Conservation (phyloP, 1,140 invertebrate species). For the Limonius californicus region DNA sequence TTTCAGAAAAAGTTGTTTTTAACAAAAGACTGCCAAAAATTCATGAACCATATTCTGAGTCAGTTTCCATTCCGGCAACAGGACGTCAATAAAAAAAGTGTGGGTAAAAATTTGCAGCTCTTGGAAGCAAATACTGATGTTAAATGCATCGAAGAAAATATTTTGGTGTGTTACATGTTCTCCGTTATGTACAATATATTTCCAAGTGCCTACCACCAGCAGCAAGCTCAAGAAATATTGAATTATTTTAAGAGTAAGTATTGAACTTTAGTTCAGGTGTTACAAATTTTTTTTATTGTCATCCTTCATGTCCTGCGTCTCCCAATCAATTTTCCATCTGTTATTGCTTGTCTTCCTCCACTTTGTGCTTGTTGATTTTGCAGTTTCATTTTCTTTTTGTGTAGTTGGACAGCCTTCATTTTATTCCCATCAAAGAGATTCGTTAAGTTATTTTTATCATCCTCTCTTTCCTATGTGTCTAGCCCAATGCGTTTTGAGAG, state of each 20-base stretch:
- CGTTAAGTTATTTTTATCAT: too few species aligned
- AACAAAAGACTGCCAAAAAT: not conserved
- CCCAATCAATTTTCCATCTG: too few species aligned
- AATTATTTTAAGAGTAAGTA: slow-evolving; percentile 50
- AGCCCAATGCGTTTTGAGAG: too few species aligned
- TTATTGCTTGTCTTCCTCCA: too few species aligned
- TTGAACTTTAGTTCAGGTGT: not conserved
- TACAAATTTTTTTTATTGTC: not conserved
- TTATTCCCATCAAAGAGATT: too few species aligned
- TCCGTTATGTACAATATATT: slow-evolving; percentile 48
- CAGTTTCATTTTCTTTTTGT: too few species aligned
- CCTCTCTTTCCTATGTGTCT: too few species aligned
- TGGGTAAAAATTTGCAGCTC: not conserved
- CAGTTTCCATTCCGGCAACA: slow-evolving; percentile 4
- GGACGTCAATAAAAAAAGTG: not conserved
- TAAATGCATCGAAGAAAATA: slow-evolving; percentile 52
- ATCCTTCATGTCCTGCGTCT: too few species aligned
- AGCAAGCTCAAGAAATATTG: slow-evolving; percentile 43
- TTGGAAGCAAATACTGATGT: slow-evolving; percentile 44
- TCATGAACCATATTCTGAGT: slow-evolving; percentile 10
- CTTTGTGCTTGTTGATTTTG: too few species aligned
- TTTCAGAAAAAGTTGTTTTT: not conserved
- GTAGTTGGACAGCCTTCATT: too few species aligned
- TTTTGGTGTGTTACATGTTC: slow-evolving; percentile 53
- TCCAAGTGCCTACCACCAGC: slow-evolving; percentile 43